Evolutionary conservation across 2,888 invertebrate species (phyloP).

Genomic region (Smittia aterrima): DNA sequence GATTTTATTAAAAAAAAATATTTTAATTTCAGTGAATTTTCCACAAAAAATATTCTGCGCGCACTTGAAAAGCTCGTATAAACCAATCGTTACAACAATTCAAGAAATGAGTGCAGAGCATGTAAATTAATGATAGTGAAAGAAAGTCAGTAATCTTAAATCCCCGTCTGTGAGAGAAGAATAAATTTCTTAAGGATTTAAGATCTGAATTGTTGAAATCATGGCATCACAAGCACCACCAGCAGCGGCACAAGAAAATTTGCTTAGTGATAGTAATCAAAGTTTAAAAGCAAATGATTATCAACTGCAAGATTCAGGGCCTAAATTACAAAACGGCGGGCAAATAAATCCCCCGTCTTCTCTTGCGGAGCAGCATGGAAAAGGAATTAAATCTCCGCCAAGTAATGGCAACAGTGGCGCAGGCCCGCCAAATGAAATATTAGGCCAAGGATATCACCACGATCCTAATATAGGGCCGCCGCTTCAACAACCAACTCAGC

Average conservation of each 20-base stretch:
- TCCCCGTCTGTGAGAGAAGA: slow-evolving; percentile 8
- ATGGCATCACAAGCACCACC: slow-evolving; percentile 40
- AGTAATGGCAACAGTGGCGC: slow-evolving; percentile 40
- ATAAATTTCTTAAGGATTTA: slow-evolving; percentile 31
- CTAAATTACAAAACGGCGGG: slow-evolving; percentile 39
- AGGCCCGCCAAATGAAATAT: slow-evolving; percentile 34
- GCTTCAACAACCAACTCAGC: not conserved
- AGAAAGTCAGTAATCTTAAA: slow-evolving; percentile 26
- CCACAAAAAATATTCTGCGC: not conserved
- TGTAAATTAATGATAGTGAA: slow-evolving; percentile 28
- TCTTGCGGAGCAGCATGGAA: slow-evolving; percentile 19
- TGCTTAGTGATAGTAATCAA: slow-evolving; percentile 35
- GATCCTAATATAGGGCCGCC: slow-evolving; percentile 14
- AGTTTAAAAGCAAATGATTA: slow-evolving; percentile 35
- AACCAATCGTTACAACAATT: slow-evolving; percentile 1
- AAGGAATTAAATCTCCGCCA: slow-evolving; percentile 39
- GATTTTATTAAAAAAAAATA: not conserved
- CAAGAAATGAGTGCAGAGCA: slow-evolving; percentile 16
- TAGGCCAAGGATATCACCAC: slow-evolving; percentile 27
- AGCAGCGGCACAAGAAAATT: slow-evolving; percentile 15
- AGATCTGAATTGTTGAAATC: slow-evolving; percentile 23
- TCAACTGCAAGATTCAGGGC: slow-evolving; percentile 13
- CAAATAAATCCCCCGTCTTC: slow-evolving; percentile 15
- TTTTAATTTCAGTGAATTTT: slow-evolving; percentile 13
- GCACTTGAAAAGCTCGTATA: not conserved